phyloP scores from a whole-genome alignment of 2,888 invertebrate species.

The Sylvicola fuscatus region DNA sequence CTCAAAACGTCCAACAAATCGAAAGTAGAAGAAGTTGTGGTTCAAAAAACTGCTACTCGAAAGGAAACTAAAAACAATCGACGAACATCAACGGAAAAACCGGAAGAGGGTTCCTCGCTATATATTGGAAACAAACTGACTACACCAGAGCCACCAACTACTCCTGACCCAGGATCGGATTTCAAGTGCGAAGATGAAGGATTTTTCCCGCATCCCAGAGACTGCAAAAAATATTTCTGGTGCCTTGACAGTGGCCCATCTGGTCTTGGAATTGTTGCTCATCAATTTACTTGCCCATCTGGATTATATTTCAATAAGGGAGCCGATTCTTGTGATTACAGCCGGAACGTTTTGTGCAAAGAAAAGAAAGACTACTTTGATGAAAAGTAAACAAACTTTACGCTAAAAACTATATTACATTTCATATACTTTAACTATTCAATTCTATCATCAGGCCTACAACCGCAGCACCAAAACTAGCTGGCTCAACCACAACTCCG shows the following conservation, averaged over 20 bases:
- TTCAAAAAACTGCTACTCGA: constrained; percentile 9
- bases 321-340: constrained; percentile 82
- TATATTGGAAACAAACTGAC: constrained; percentile 25
- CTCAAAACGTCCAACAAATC: constrained; percentile 10
- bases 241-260: constrained; percentile 78
- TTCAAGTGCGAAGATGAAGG: constrained; percentile 88
- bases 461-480: constrained; percentile 17
- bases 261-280: constrained; percentile 73
- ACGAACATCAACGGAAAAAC: constrained; percentile 17
- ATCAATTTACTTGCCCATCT: constrained; percentile 84
- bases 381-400: too few relatives aligned
- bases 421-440: too few relatives aligned
- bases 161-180: constrained; percentile 76
- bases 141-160: constrained; percentile 50
- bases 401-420: too few relatives aligned
- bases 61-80: constrained; percentile 12
- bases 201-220: constrained; percentile 76
- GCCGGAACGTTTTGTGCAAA: constrained; percentile 66
- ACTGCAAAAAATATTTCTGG: constrained; percentile 92
- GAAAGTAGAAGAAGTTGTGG: constrained; percentile 4
- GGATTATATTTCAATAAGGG: constrained; percentile 80
- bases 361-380: constrained; percentile 15
- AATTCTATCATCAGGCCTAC: constrained; percentile 17
- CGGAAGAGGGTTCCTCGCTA: constrained; percentile 15
- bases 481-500: constrained; percentile 4